Evolutionary conservation across 1,140 invertebrate genomes (phyloP).

Genomic region (Bombus superbus): DNA sequence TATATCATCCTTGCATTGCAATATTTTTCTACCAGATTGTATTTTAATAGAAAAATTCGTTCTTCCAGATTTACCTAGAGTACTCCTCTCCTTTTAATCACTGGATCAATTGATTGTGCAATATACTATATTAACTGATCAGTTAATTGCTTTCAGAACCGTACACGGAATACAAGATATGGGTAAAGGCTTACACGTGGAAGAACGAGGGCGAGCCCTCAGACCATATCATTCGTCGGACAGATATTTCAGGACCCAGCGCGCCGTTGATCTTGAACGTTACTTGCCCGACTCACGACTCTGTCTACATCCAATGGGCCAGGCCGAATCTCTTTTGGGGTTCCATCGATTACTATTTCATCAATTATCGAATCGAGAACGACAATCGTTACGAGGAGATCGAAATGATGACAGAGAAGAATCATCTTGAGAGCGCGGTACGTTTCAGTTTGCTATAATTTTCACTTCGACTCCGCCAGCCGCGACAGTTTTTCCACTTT

Average conservation of each 20-base stretch:
- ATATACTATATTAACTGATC: neutral
- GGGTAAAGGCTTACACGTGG: conserved; percentile 90
- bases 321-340: conserved; percentile 89
- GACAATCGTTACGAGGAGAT: conserved; percentile 86
- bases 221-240: conserved; percentile 87
- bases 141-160: conserved; percentile 85
- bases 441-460: neutral
- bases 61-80: neutral
- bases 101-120: neutral
- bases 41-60: neutral
- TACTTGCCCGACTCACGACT: conserved; percentile 90
- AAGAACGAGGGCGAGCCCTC: conserved; percentile 90
- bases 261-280: conserved; percentile 91
- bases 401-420: conserved; percentile 84
- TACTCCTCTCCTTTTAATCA: neutral
- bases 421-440: conserved; percentile 86
- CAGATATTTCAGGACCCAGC: conserved; percentile 92
- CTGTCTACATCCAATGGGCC: conserved; percentile 91
- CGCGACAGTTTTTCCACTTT: conserved; percentile 18
- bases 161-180: conserved; percentile 92
- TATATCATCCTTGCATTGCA: too few species aligned
- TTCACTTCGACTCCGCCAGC: neutral
- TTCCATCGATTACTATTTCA: conserved; percentile 91
- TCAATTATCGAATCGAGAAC: conserved; percentile 87
- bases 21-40: too few species aligned